Evolutionary conservation across 2,113 vertebrate species (phyloP), one percentile per base, ranked within the genome.

Genomic region (Chionomys nivalis): DNA sequence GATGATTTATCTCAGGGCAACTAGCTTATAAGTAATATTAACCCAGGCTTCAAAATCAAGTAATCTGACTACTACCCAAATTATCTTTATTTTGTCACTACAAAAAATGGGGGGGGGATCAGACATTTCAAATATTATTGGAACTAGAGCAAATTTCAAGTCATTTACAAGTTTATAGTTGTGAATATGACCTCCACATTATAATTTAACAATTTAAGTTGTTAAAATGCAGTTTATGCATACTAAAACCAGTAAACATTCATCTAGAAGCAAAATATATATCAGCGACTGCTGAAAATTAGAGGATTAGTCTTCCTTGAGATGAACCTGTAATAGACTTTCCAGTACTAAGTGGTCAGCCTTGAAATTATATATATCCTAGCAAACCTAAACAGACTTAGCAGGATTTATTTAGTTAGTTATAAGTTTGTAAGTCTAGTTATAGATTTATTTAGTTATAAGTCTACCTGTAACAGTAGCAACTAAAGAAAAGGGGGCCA

Each of bases 171-270:
- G 31, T 78, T 78, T 79, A 55, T 73, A 24, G 17, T 88, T 92
- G 17, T 42, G 92, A 23, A 21, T 78, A 85, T 73, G 5, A 1
- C 47, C 28, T 89, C n/a, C 39, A 76, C 3, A 82, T 90, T 93
- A 89, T 52, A 65, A 58, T 87, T 87, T 91, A 16, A 68, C 88
- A 17, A 87, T 31, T 88, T 89, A 76, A 92, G 83, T 88, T 61
- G 83, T 23, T 52, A 83, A 91, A 78, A 47, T 70, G 24, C 1
- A 63, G 24, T 42, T 47, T 17, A 75, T 44, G 65, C 91, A 39
- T 66, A 90, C 23, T 61, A 36, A 11, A 61, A 36, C 75, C 23
- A 42, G 4, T 42, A 91, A 78, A 72, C 5, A 88, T 24, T 68
- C 4, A n/a, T n/a, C 66, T 2, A 81, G 31, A 61, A 66, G 44